phyloP scores from a whole-genome alignment of 2,888 invertebrate species.

The Campoletis raptor region DNA sequence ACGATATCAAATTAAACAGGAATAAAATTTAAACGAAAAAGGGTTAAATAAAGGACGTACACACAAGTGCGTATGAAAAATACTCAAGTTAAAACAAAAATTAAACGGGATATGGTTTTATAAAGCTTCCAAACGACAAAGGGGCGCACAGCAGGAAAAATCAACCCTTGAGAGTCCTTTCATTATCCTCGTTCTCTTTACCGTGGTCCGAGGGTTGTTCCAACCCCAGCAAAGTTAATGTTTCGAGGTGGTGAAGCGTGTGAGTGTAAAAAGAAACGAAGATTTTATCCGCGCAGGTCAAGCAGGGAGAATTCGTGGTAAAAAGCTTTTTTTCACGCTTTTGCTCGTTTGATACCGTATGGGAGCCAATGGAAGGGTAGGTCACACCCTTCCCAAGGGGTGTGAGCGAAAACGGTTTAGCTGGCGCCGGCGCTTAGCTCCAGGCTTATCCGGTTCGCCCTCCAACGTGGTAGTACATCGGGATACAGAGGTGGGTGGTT shows the following conservation, averaged over 20 bases:
- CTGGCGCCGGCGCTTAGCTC: slow-evolving; percentile 84
- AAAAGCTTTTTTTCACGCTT: slow-evolving; percentile 78
- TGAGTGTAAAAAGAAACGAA: slow-evolving; percentile 63
- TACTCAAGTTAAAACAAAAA: slow-evolving; percentile 17
- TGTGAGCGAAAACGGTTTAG: slow-evolving; percentile 79
- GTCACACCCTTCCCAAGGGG: slow-evolving; percentile 83
- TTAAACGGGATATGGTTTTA: slow-evolving; percentile 14
- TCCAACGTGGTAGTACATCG: slow-evolving; percentile 73
- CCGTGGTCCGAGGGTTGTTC: slow-evolving; percentile 38
- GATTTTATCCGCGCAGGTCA: slow-evolving; percentile 78
- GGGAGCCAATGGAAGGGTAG: slow-evolving; percentile 81
- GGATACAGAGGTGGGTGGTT: slow-evolving; percentile 67
- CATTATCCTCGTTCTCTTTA: slow-evolving; percentile 17
- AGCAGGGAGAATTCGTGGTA: slow-evolving; percentile 64
- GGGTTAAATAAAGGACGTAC: not conserved
- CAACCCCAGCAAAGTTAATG: slow-evolving; percentile 24
- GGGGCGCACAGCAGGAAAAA: slow-evolving; percentile 24
- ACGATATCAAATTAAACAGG: not conserved
- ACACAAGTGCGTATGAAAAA: not conserved
- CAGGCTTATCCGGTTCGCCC: slow-evolving; percentile 80
- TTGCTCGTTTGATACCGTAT: slow-evolving; percentile 67
- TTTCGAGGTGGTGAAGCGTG: slow-evolving; percentile 25
- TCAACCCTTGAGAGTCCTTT: slow-evolving; percentile 42
- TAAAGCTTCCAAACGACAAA: slow-evolving; percentile 1
- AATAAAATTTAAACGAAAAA: not conserved